Conservation (phyloP, 2,888 invertebrate genomes). For the Selenia dentaria region DNA sequence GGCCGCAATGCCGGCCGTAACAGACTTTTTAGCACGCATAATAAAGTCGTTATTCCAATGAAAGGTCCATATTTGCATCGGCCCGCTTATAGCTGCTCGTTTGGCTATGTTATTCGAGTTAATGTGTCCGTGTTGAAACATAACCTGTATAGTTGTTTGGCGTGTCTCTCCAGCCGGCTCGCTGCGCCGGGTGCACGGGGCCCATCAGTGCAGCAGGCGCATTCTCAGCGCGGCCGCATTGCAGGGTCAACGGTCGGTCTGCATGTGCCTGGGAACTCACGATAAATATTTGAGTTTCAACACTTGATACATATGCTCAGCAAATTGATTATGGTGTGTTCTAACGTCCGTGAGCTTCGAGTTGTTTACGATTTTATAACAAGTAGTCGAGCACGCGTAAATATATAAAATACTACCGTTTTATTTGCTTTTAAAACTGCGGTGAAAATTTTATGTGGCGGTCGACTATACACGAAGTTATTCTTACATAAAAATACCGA, state of each 20-base stretch:
- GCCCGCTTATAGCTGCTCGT: too few species aligned
- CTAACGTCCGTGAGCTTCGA: conserved; percentile 45
- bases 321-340: conserved; percentile 75
- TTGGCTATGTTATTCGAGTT: too few species aligned
- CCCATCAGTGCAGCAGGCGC: conserved; percentile 55
- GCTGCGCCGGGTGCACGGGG: conserved; percentile 46
- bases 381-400: conserved; percentile 30
- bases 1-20: too few species aligned
- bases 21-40: too few species aligned
- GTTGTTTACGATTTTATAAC: conserved; percentile 59
- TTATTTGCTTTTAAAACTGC: conserved; percentile 33
- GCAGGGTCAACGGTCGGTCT: conserved; percentile 80
- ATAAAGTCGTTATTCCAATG: too few species aligned
- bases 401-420: conserved; percentile 31
- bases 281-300: conserved; percentile 84
- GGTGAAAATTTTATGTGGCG: conserved; percentile 35
- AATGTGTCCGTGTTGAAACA: conserved; percentile 23
- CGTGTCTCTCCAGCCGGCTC: conserved; percentile 40
- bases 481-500: conserved; percentile 17
- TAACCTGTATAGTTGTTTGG: conserved; percentile 52
- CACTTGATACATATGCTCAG: conserved; percentile 82
- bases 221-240: conserved; percentile 58
- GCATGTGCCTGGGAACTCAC: conserved; percentile 76
- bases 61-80: too few species aligned
- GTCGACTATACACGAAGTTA: conserved; percentile 37